A percentile compares a stretch with the other conserved stretches of the same genome.
phyloP scores from a whole-genome alignment of 92 coral and sea anemone genomes.

The Zoanthus solanderi region DNA sequence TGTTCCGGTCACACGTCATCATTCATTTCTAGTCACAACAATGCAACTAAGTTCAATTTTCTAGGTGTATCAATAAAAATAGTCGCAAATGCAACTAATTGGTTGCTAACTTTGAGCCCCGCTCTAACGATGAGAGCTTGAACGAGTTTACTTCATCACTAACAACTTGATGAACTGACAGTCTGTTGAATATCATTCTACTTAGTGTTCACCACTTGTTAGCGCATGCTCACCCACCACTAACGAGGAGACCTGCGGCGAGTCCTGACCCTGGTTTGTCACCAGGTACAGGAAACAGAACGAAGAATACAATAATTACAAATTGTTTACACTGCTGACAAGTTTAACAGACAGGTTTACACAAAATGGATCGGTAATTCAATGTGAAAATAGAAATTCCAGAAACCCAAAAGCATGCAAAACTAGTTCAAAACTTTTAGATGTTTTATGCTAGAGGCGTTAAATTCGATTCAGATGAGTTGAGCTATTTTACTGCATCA shows the following conservation, averaged over 20 bases:
- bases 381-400: no score
- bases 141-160: not conserved
- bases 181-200: constrained; percentile 10
- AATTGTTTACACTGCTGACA: not conserved
- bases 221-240: constrained; percentile 54
- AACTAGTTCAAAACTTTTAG: no score
- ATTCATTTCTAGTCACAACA: no score
- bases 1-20: not conserved
- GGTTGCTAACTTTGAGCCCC: not conserved
- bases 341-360: no score
- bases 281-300: constrained; percentile 42
- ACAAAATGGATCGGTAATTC: no score
- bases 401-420: no score
- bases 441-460: no score
- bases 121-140: not conserved
- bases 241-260: constrained; percentile 43
- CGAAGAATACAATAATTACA: constrained; percentile 6
- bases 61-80: not conserved
- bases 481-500: no score
- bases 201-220: constrained; percentile 20
- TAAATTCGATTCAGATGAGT: no score
- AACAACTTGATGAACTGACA: constrained; percentile 31
- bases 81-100: not conserved
- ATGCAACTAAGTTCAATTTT: not conserved
- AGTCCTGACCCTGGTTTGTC: constrained; percentile 26